Percentiles rank a stretch among this genome's conserved stretches.
Evolutionary conservation across 2,797 vertebrate genomes (phyloP).

Genomic region (Catamblyrhynchus diadema): DNA sequence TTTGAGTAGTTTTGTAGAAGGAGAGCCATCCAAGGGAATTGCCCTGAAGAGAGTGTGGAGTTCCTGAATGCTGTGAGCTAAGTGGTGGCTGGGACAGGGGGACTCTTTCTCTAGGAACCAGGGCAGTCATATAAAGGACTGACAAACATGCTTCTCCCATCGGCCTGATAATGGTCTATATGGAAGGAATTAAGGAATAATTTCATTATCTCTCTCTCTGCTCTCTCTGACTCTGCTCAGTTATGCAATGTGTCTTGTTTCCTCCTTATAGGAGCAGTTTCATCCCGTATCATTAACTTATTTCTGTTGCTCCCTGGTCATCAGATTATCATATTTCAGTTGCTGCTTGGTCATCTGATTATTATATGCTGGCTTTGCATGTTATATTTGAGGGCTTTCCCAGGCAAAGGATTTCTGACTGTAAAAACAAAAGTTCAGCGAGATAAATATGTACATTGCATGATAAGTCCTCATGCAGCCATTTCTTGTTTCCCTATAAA

Average conservation of each 20-base stretch:
- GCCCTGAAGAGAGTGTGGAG: not conserved
- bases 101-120: not conserved
- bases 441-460: not conserved
- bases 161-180: not conserved
- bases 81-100: not conserved
- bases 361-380: not conserved
- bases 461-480: not conserved
- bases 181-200: not conserved
- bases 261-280: not conserved
- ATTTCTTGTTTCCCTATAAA: not conserved
- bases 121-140: not conserved
- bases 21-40: not conserved
- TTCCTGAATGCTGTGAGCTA: not conserved
- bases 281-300: not conserved
- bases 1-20: not conserved
- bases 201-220: not conserved
- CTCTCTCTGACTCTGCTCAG: not conserved
- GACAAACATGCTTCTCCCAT: not conserved
- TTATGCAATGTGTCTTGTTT: not conserved
- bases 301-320: not conserved
- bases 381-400: not conserved
- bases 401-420: not conserved
- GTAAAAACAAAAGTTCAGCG: not conserved
- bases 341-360: not conserved
- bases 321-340: not conserved